These are phyloP conservation scores for Campoplex nolae DNA, from an alignment of 2,888 invertebrate species.

Conservation along the genomic window DNA sequence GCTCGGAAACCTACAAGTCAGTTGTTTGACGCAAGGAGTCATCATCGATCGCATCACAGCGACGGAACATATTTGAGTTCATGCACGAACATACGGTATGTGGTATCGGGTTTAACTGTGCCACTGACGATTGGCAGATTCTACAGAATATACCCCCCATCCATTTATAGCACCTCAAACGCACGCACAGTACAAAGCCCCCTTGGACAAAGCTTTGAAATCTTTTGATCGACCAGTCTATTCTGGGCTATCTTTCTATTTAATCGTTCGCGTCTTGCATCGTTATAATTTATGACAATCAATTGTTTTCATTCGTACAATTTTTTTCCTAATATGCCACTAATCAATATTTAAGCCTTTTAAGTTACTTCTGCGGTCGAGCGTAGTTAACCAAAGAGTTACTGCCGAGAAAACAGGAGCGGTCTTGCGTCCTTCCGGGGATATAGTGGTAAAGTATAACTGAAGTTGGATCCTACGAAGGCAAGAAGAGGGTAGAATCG, in stretches of 20 bases:
- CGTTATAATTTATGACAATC: background rate
- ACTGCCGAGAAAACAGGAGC: slow-evolving; percentile 62
- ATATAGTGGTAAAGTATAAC: slow-evolving; percentile 22
- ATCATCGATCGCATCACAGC: slow-evolving; percentile 55
- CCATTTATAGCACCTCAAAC: background rate
- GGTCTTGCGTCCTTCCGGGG: slow-evolving; percentile 65
- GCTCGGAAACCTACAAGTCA: slow-evolving; percentile 54
- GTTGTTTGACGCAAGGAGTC: slow-evolving; percentile 58
- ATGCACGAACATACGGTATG: slow-evolving; percentile 72
- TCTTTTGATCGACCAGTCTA: background rate
- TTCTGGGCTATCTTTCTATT: background rate
- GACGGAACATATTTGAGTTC: slow-evolving; percentile 65
- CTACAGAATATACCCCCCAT: slow-evolving; percentile 5
- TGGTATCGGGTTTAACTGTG: slow-evolving; percentile 76
- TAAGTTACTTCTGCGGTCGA: background rate
- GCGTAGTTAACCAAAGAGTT: slow-evolving; percentile 53
- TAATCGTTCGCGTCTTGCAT: background rate
- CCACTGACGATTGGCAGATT: slow-evolving; percentile 69
- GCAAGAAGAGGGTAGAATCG: slow-evolving; percentile 57
- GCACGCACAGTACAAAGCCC: background rate
- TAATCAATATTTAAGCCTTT: slow-evolving; percentile 35
- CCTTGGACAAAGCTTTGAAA: background rate
- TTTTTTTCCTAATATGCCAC: background rate
- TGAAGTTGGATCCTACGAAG: slow-evolving; percentile 46
- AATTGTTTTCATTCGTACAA: background rate